phyloP scores from a whole-genome alignment of 2,797 vertebrate species.

The Sebastes nivosus region DNA sequence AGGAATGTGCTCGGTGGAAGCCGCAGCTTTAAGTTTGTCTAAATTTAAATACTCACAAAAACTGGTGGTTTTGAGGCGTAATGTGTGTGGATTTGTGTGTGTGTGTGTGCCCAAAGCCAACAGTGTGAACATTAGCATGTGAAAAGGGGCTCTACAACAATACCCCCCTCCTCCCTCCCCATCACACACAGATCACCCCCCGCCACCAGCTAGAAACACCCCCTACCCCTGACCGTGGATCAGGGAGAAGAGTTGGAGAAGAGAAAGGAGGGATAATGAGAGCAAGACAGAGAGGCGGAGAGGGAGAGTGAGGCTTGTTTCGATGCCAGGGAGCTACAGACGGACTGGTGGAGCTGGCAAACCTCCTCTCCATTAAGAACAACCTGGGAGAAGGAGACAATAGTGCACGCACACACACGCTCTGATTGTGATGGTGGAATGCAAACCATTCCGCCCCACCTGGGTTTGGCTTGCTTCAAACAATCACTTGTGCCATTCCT shows the following conservation, averaged over 20 bases:
- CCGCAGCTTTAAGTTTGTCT: conserved; percentile 32
- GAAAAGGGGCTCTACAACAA: conserved; percentile 73
- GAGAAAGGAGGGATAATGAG: conserved; percentile 70
- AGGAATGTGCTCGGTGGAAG: conserved; percentile 31
- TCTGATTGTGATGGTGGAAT: conserved; percentile 55
- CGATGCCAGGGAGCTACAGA: conserved; percentile 63
- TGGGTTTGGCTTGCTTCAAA: conserved; percentile 57
- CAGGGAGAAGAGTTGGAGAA: conserved; percentile 51
- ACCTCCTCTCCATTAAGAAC: conserved; percentile 43
- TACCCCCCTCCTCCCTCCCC: conserved; percentile 43
- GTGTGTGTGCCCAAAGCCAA: conserved; percentile 55
- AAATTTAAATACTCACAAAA: conserved; percentile 57
- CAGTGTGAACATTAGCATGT: conserved; percentile 75
- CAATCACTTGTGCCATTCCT: conserved; percentile 51
- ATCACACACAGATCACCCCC: conserved; percentile 56
- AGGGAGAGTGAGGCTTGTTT: conserved; percentile 48
- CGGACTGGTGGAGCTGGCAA: conserved; percentile 66
- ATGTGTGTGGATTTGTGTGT: conserved; percentile 38
- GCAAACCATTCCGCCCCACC: conserved; percentile 57
- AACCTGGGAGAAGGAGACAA: conserved; percentile 71
- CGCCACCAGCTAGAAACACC: conserved; percentile 35
- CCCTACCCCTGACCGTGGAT: conserved; percentile 47
- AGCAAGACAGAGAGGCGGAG: conserved; percentile 55
- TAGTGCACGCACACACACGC: conserved; percentile 10
- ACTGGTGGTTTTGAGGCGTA: conserved; percentile 44